Base-by-base conservation (phyloP, 1,140 invertebrate species). In the Ericerus pela region DNA sequence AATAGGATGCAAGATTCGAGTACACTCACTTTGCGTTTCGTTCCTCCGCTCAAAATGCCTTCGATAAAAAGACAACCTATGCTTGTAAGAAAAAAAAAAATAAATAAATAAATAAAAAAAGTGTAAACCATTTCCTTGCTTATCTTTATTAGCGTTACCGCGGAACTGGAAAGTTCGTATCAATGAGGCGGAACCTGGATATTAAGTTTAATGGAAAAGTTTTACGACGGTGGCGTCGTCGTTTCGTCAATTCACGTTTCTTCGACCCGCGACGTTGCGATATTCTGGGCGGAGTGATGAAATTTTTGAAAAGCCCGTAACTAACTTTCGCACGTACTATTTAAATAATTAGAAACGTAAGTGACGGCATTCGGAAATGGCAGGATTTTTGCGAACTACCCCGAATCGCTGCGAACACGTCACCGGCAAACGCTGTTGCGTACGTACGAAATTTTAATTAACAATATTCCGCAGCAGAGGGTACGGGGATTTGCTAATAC, bases 321-420 rank as follows among this genome's bases (percentile, higher is more conserved):
- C 16, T 24, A 14, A 47, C 20, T 16, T 47, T 47, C 41, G 20
- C 41, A 47, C 41, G 41, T 47, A 47, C 41, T 47, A 14, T 20
- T 47, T 3, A 47, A 47, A 47, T 47, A 47, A 47, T 47, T 47
- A 47, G n/a, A n/a, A n/a, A n/a, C n/a, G n/a, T n/a, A n/a, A n/a
- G n/a, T n/a, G n/a, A n/a, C n/a, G n/a, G n/a, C n/a, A n/a, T n/a
- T n/a, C n/a, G n/a, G n/a, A n/a, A n/a, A n/a, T n/a, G n/a, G n/a
- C n/a, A n/a, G n/a, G n/a, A n/a, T n/a, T n/a, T n/a, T n/a, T n/a
- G n/a, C n/a, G n/a, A n/a, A n/a, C n/a, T n/a, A n/a, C n/a, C n/a
- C n/a, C n/a, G n/a, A n/a, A n/a, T n/a, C n/a, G n/a, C n/a, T n/a
- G n/a, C n/a, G n/a, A n/a, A n/a, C n/a, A n/a, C n/a, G n/a, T n/a